phyloP scores from a whole-genome alignment of 2,113 vertebrate species.

The Empidonax alnorum region DNA sequence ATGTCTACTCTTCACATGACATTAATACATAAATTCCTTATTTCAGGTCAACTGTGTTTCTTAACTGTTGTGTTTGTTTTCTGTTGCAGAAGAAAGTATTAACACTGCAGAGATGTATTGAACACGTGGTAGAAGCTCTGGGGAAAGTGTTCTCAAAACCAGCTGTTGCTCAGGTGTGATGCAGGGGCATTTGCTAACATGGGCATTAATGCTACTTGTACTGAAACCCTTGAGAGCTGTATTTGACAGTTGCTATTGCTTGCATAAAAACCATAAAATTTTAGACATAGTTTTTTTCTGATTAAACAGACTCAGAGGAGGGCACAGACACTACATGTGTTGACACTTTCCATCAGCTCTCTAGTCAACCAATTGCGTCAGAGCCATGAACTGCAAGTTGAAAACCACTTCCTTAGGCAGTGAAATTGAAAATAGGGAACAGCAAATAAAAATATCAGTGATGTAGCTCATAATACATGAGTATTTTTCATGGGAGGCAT shows the following conservation, averaged over 20 bases:
- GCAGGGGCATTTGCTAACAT: not conserved
- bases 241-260: not conserved
- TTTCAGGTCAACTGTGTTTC: not conserved
- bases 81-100: conserved; percentile 50
- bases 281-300: not conserved
- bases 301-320: not conserved
- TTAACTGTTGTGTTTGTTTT: not conserved
- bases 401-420: not conserved
- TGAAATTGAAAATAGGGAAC: not conserved
- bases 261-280: not conserved
- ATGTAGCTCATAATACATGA: not conserved
- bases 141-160: not conserved
- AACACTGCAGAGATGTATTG: conserved; percentile 26
- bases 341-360: not conserved
- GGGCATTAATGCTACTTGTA: not conserved
- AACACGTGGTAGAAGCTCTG: not conserved
- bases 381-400: not conserved
- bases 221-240: not conserved
- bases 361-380: not conserved
- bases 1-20: not conserved
- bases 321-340: not conserved
- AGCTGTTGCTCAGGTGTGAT: conserved; percentile 7
- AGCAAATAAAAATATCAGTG: not conserved
- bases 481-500: not conserved
- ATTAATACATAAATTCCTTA: not conserved